Evolutionary conservation across 2,888 invertebrate species (phyloP), one percentile per base, ranked within the genome.

Genomic region (Tetragonula carbonaria): DNA sequence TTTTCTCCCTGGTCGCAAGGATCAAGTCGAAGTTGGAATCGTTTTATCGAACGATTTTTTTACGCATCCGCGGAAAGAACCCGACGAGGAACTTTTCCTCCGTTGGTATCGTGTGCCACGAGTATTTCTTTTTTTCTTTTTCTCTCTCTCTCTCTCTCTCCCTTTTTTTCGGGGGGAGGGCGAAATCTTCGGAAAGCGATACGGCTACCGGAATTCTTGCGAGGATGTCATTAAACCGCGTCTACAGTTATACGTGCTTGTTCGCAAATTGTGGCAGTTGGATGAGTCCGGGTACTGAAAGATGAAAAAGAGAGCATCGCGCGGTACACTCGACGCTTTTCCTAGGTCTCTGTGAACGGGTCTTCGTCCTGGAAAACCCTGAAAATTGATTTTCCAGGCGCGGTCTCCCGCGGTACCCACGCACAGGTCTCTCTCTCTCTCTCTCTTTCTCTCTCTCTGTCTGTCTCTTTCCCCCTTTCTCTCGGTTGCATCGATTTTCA

Each of bases 321-420:
- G 78, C 74, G 79, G 62, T 77, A 80, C 66, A 74, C 85, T 85
- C 81, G 73, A 75, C 83, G 79, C 74, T 87, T 74, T 89, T 83
- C 86, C 87, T 89, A 87, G 87, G 86, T 86, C 85, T 84, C 87
- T 81, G 84, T 78, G 86, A 85, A 82, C 87, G 89, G 87, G 89
- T 89, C 88, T 89, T 89, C 89, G 88, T 90, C 87, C 89, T 90
- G 89, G 90, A 90, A 90, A 90, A 90, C 86, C 86, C 86, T 88
- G 89, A 90, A 92, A 92, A 92, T 93, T 92, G 92, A 93, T 93
- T 93, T 93, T 93, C 90, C 92, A 92, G 91, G 91, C 92, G 91
- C 91, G 90, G 91, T 90, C 90, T 90, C 89, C 86, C 89, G 87
- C 87, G 86, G 84, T 87, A 83, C 86, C 85, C 88, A 87, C 90